Base-by-base conservation (phyloP, 2,888 invertebrate genomes). In the Nebria brevicollis region DNA sequence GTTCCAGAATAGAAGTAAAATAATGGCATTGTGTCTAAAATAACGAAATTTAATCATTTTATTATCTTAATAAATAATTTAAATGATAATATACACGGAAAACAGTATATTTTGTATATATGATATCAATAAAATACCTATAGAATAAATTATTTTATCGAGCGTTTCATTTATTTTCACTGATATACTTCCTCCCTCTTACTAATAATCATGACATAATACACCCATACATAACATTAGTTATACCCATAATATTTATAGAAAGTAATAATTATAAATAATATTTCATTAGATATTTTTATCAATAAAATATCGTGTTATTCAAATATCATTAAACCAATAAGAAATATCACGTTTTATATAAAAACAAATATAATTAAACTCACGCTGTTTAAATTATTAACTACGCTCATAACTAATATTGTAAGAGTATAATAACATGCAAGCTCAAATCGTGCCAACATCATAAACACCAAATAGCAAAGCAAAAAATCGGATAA, bases 201-300 rank as follows among this genome's bases (percentile, higher is more conserved):
- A 54, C 13, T 8, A 54, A 54, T 54, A 54, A 54, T 54, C 54
- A 13, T 54, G 13, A 54, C 13, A 11, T 54, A 54, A 54, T 13
- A 54, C 54, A 54, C 54, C 54, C 34, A 34, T 34, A 34, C 34
- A 34, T 34, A 34, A 34, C 34, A 34, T 34, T 34, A 4, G 34
- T 34, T 54, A 54, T 54, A 54, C 11, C 7, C 54, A 54, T 54
- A 54, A 11, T 54, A 54, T 54, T 11, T 54, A 54, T 54, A 54
- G 54, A 54, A 54, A 54, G 54, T 54, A 54, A 54, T 54, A 54
- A 54, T 54, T 54, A 54, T 54, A 54, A 54, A 54, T 54, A 54
- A 54, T 7, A 2, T 54, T 54, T 54, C 54, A 54, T 54, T 54
- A 54, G 7, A 8, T 54, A 54, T 8, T 54, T 54, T 54, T 54